Percentiles rank a stretch among this genome's conserved stretches.
Evolutionary conservation across 2,888 invertebrate genomes (phyloP).

Genomic region (Dryobota labecula): DNA sequence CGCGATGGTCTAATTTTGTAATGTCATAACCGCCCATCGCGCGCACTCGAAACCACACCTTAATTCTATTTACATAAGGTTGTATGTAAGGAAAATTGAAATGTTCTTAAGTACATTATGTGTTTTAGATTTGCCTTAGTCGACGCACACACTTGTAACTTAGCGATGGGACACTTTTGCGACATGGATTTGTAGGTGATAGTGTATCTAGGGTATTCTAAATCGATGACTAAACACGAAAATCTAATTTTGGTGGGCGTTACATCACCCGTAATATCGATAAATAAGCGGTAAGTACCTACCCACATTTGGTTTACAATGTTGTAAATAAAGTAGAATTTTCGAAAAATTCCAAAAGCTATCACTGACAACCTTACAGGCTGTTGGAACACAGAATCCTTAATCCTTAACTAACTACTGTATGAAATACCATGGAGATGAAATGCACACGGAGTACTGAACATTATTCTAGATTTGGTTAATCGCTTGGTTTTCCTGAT

Average conservation of each 20-base stretch:
- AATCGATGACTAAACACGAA: conserved; percentile 68
- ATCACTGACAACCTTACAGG: not conserved
- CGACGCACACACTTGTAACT: no score
- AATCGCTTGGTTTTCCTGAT: not conserved
- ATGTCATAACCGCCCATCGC: no score
- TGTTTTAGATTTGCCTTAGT: no score
- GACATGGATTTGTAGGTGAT: no score
- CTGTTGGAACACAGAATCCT: not conserved
- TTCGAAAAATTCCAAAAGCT: not conserved
- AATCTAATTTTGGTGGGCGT: conserved; percentile 64
- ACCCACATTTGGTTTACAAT: conserved; percentile 6
- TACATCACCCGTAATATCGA: conserved; percentile 57
- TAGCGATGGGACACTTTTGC: no score
- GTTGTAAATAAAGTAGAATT: not conserved
- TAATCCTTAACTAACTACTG: not conserved
- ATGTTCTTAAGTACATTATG: no score
- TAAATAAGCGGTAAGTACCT: conserved; percentile 29
- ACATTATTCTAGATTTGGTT: not conserved
- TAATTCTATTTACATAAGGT: no score
- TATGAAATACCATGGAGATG: not conserved
- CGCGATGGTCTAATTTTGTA: no score
- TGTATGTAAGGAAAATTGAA: no score
- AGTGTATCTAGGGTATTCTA: no score
- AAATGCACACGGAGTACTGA: not conserved
- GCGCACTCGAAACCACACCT: no score